phyloP scores from a whole-genome alignment of 1,140 invertebrate genomes.

The Ceratosolen solmsi region DNA sequence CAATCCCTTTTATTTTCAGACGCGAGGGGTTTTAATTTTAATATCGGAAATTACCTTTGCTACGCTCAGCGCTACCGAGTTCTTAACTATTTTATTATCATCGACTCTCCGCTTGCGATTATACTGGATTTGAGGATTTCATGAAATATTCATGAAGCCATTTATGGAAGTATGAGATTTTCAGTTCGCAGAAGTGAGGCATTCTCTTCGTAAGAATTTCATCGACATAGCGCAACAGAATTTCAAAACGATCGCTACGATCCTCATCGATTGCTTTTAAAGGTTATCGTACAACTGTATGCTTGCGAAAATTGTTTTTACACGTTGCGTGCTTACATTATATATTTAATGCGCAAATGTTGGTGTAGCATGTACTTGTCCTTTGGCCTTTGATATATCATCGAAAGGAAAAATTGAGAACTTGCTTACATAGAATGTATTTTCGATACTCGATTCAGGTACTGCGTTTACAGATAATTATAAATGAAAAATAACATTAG shows the following conservation, averaged over 20 bases:
- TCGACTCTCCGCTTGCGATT: not conserved
- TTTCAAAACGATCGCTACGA: not conserved
- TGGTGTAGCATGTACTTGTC: no score
- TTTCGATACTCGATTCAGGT: no score
- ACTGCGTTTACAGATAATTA: no score
- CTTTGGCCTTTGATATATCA: no score
- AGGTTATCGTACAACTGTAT: not conserved
- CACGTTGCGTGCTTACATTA: not conserved
- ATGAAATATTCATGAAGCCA: conserved; percentile 12
- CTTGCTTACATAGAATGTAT: no score
- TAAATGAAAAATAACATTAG: no score
- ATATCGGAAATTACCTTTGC: not conserved
- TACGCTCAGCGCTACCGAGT: not conserved
- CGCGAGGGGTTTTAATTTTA: not conserved
- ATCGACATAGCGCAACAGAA: not conserved
- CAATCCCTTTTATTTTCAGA: conserved; percentile 2
- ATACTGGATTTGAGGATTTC: not conserved
- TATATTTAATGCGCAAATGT: not conserved
- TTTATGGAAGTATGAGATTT: not conserved
- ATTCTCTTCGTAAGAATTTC: not conserved
- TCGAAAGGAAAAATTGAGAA: no score
- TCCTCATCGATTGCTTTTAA: not conserved
- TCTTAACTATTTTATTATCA: conserved; percentile 7
- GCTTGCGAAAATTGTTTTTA: not conserved
- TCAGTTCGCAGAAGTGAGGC: not conserved